Evolutionary conservation across 1,140 invertebrate species (phyloP), one percentile per base, ranked within the genome.

Genomic region (Conus betulinus): DNA sequence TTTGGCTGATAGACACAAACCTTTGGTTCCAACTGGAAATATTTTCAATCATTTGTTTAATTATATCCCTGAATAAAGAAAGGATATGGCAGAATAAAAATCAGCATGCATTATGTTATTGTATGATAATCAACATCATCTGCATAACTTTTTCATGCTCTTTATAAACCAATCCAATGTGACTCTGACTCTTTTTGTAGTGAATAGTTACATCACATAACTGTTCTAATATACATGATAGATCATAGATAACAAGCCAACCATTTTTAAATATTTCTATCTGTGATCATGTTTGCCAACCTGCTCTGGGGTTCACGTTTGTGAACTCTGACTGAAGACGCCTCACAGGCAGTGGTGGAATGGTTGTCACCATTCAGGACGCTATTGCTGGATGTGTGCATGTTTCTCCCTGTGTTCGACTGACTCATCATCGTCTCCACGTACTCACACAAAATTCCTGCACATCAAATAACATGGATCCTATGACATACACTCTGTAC

Each of bases 221-320:
- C 1, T 63, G 4, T 20, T 63, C 39, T 39, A 39, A 39, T 39
- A 39, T 39, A n/a, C n/a, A n/a, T n/a, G n/a, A n/a, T 39, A 39
- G 39, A 39, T 3, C 39, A 39, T 3, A 39, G 39, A 39, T 39
- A 39, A 39, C 39, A 39, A 39, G 0, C 39, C 39, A 39, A 39
- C 39, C 39, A 39, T 39, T 39, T 60, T 20, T 20, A 74, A 74
- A n/a, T 17, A n/a, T 25, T 74, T 74, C 20, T 0, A 74, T 25
- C 71, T 25, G 7, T 25, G 7, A 23, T 20, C 13, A 4, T 51
- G 25, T 51, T 23, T 7, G 25, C 76, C 27, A n/a, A 89, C 88
- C 88, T 89, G 74, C 79, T 76, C 20, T 87, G 85, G 53, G 88
- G 88, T 6, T 89, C 88, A 13, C 88, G 52, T 71, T 89, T 89